Base-by-base conservation (phyloP, 53 echinoderm and acorn worm species). In the Apostichopus leukothele region DNA sequence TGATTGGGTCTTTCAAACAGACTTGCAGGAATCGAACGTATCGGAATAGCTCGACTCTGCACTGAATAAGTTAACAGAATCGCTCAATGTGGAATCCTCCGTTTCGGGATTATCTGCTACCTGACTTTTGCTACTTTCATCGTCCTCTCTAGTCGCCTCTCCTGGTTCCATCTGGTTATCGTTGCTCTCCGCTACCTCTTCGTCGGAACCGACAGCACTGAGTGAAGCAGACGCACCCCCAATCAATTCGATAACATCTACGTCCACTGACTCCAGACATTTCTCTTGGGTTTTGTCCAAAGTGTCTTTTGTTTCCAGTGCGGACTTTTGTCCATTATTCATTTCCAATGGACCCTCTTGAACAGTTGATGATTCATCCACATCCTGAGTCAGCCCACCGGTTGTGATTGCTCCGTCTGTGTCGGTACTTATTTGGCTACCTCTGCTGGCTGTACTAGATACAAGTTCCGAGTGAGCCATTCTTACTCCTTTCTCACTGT, bases 11-110 rank as follows among this genome's bases (percentile, higher is more conserved):
- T 71, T 81, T 59, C 18, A 81, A 54, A 53, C 59, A 0, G 81
- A 81, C 18, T 4, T 54, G 55, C 57, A 81, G 18, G 81, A 81
- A 54, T 81, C 81, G 54, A 81, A 81, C 1, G 81, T 23, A 59
- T 54, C 81, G 4, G 21, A 55, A 54, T 7, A 53, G 4, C 55
- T 81, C 7, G 81, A 81, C 55, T 81, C 16, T 18, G 20, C 18
- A 19, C 71, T 71, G 71, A 71, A 71, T 71, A 71, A 71, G 18
- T 18, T 13, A 71, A 71, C 71, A n/a, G 71, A 71, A 19, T 71
- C 71, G 18, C 71, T 71, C 71, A 71, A 71, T 18, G 18, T 71
- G 6, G n/a, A 16, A 71, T 71, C n/a, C 18, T 71, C 16, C 0
- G 71, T 16, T 18, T 71, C 71, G 0, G 63, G 16, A 13, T 63